Percentiles rank a stretch among this genome's conserved stretches.
phyloP scores from a whole-genome alignment of 2,113 vertebrate genomes.

The Anarhynchus alexandrinus region DNA sequence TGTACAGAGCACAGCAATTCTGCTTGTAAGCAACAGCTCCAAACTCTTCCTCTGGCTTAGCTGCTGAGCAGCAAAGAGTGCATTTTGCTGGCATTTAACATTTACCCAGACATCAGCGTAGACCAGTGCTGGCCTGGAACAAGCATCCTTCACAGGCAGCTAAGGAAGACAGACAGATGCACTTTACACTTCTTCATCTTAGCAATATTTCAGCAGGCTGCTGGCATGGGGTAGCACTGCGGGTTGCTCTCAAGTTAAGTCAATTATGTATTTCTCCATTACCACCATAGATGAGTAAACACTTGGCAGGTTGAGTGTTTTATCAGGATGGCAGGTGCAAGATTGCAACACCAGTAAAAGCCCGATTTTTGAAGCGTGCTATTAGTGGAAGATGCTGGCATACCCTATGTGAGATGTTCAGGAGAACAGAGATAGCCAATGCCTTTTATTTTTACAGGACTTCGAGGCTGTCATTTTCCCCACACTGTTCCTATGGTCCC shows the following conservation, averaged over 20 bases:
- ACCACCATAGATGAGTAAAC: not conserved
- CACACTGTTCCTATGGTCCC: not conserved
- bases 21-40: not conserved
- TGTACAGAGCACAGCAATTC: not conserved
- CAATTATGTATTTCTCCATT: not conserved
- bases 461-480: fast-evolving
- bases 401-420: not conserved
- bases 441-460: not conserved
- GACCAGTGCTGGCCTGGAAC: not conserved
- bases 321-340: not conserved
- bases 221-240: not conserved
- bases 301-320: not conserved
- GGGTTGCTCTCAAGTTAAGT: not conserved
- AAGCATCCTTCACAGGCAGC: not conserved
- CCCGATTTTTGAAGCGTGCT: not conserved
- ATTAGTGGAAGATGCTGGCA: not conserved
- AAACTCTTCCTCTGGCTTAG: not conserved
- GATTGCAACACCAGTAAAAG: not conserved
- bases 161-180: not conserved
- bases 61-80: not conserved
- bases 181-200: not conserved
- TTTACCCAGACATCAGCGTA: fast-evolving
- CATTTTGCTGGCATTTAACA: not conserved
- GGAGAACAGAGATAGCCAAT: not conserved
- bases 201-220: not conserved